These are phyloP conservation scores for Musca vetustissima DNA, from an alignment of 1,140 invertebrate species.

Conservation along the genomic window DNA sequence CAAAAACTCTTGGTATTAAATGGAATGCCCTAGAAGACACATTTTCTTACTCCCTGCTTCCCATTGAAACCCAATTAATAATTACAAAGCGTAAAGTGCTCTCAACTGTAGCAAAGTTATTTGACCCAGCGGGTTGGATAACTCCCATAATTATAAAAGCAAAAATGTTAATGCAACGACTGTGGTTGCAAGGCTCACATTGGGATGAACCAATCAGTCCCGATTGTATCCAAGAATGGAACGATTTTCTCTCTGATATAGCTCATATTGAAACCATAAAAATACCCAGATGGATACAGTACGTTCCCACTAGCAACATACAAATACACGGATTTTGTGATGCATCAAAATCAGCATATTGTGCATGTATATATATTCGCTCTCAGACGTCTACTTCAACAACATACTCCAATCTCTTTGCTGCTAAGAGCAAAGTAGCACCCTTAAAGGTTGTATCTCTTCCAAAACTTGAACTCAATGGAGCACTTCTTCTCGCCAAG, in stretches of 20 bases:
- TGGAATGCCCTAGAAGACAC: constrained; percentile 6
- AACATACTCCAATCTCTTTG: not conserved
- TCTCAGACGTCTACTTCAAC: not conserved
- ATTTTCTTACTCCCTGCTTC: constrained; percentile 2
- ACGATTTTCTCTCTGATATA: not conserved
- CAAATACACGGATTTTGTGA: constrained; percentile 7
- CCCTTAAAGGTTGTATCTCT: too few relatives aligned
- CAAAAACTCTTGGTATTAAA: constrained; percentile 18
- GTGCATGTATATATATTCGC: not conserved
- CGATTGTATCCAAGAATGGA: not conserved
- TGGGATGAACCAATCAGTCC: not conserved
- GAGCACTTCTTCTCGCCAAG: not conserved
- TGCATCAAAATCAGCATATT: not conserved
- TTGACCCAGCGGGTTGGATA: constrained; percentile 2
- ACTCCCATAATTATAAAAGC: not conserved
- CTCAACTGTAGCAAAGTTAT: not conserved
- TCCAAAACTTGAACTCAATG: too few relatives aligned
- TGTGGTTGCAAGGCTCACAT: not conserved
- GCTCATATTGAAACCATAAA: not conserved
- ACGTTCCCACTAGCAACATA: not conserved
- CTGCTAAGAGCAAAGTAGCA: too few relatives aligned
- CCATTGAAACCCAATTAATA: not conserved
- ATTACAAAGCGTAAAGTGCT: not conserved
- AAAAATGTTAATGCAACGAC: constrained; percentile 2
- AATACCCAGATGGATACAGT: not conserved